Conservation (phyloP, 2,888 invertebrate genomes). For the Macrosoma leucophasiata region DNA sequence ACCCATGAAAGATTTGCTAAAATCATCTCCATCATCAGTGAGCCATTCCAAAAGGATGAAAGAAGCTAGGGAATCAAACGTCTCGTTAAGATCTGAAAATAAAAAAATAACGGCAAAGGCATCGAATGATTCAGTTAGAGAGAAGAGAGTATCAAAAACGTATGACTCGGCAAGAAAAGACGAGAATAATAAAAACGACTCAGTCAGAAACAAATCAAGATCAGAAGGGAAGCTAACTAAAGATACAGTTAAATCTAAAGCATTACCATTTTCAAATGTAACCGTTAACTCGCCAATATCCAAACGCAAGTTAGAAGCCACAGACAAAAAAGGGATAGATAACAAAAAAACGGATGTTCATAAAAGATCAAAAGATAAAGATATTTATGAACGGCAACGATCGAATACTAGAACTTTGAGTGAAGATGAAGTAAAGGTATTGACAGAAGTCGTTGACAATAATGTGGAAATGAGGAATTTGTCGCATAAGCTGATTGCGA, state of each 20-base stretch:
- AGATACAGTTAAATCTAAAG: constrained; percentile 30
- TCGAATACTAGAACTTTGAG: constrained; percentile 60
- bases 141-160: too few relatives aligned
- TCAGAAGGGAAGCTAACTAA: constrained; percentile 26
- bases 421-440: constrained; percentile 58
- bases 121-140: not conserved
- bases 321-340: constrained; percentile 17
- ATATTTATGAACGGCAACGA: constrained; percentile 34
- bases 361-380: too few relatives aligned
- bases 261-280: constrained; percentile 41
- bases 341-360: too few relatives aligned
- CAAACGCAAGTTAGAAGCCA: constrained; percentile 36
- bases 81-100: constrained; percentile 24
- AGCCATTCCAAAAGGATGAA: too few relatives aligned
- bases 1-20: constrained; percentile 50
- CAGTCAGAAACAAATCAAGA: constrained; percentile 22
- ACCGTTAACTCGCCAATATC: constrained; percentile 53
- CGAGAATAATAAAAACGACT: too few relatives aligned
- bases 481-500: constrained; percentile 41
- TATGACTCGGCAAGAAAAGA: too few relatives aligned
- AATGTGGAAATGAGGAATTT: constrained; percentile 56
- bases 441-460: constrained; percentile 50
- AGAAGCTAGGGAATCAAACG: too few relatives aligned
- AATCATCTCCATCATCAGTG: constrained; percentile 45
- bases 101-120: constrained; percentile 10